Evolutionary conservation across 2,113 vertebrate species (phyloP).

Genomic region (Microtus ochrogaster): DNA sequence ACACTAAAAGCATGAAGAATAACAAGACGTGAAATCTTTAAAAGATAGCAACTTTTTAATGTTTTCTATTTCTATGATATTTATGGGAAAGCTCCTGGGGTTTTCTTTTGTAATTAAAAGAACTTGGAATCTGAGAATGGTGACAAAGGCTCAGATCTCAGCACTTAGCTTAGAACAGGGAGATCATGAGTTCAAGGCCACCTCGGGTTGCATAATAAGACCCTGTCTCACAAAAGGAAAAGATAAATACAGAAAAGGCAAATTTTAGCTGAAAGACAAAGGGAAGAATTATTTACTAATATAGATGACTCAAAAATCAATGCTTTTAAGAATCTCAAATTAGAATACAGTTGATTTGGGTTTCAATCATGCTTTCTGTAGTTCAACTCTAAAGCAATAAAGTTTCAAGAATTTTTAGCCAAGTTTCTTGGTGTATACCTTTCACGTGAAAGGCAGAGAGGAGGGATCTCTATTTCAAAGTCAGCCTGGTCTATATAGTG

Average conservation of each 20-base stretch:
- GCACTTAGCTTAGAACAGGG: neutral
- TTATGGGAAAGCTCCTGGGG: neutral
- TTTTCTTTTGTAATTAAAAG: conserved; percentile 21
- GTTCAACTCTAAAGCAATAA: conserved; percentile 49
- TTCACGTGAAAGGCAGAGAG: neutral
- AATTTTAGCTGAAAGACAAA: neutral
- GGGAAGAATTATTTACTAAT: neutral
- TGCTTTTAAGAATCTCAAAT: conserved; percentile 19
- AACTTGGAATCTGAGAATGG: neutral
- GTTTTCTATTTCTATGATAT: conserved; percentile 36
- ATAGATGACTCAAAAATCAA: conserved; percentile 23
- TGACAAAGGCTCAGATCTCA: neutral
- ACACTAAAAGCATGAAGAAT: conserved; percentile 15
- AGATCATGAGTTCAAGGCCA: neutral
- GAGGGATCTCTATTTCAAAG: neutral
- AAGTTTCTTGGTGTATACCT: neutral
- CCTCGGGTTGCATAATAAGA: neutral
- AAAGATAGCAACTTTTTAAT: neutral
- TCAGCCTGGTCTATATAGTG: neutral
- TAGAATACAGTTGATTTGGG: conserved; percentile 10
- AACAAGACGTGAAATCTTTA: neutral
- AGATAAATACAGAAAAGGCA: neutral
- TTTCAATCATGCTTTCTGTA: conserved; percentile 20
- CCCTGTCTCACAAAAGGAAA: neutral
- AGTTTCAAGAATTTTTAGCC: conserved; percentile 14